Evolutionary conservation across 2,797 vertebrate species (phyloP).

Genomic region (Kryptopterus vitreolus): DNA sequence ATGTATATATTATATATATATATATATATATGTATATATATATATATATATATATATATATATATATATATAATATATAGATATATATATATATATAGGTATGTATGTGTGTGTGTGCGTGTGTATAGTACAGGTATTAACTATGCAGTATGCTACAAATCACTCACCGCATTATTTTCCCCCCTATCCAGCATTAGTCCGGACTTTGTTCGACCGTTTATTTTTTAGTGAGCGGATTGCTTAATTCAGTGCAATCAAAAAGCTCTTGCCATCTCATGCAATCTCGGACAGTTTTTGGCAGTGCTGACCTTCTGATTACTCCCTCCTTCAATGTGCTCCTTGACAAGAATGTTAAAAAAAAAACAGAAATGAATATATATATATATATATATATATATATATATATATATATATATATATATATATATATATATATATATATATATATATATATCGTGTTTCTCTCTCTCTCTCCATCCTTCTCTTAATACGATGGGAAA

Average conservation of each 20-base stretch:
- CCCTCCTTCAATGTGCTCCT: not conserved
- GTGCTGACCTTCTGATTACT: not conserved
- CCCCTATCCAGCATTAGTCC: not conserved
- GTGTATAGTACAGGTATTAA: no score
- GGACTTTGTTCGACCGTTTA: not conserved
- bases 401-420: no score
- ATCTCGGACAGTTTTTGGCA: not conserved
- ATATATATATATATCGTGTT: not conserved
- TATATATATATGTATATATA: no score
- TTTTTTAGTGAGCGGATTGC: slow-evolving; percentile 12
- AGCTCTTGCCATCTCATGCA: slow-evolving; percentile 7
- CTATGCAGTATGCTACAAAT: no score
- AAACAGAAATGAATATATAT: not conserved
- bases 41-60: no score
- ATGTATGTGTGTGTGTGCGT: no score
- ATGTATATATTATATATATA: no score
- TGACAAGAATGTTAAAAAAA: not conserved
- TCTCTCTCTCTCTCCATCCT: not conserved
- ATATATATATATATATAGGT: no score
- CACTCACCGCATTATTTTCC: not conserved
- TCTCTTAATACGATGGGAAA: slow-evolving; percentile 20
- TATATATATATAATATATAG: no score
- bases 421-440: no score
- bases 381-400: no score
- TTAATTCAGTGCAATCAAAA: slow-evolving; percentile 7